Percentiles rank a stretch among this genome's conserved stretches.
phyloP scores from a whole-genome alignment of 2,113 vertebrate genomes.

The Martes martes region DNA sequence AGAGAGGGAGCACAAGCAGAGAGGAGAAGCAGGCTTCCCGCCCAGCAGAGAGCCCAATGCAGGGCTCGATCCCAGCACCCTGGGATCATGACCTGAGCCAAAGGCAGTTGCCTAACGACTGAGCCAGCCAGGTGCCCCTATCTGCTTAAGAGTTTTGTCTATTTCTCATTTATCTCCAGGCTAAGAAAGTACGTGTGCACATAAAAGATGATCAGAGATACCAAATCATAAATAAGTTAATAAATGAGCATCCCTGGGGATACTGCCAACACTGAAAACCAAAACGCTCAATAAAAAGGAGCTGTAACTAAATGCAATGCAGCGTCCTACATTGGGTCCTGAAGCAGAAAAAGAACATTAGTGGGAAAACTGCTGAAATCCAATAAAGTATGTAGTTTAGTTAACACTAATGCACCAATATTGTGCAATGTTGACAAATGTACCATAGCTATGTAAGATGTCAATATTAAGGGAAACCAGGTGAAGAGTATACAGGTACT shows the following conservation, averaged over 20 bases:
- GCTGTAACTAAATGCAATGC: not conserved
- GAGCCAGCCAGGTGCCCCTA: not conserved
- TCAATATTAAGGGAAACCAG: not conserved
- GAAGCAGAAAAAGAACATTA: not conserved
- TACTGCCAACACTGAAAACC: not conserved
- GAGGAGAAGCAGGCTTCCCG: too few species aligned
- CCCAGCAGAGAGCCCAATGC: too few species aligned
- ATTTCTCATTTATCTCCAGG: not conserved
- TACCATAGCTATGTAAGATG: not conserved
- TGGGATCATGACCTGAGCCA: too few species aligned
- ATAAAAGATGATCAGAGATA: not conserved
- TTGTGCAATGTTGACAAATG: not conserved
- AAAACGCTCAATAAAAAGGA: slow-evolving; percentile 5
- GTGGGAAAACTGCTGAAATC: slow-evolving; percentile 1
- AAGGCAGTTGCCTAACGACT: too few species aligned
- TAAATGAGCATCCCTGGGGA: not conserved
- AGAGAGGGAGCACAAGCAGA: too few species aligned
- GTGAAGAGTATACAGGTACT: not conserved
- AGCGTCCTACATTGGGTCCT: not conserved
- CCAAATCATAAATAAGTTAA: slow-evolving; percentile 17
- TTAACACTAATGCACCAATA: not conserved
- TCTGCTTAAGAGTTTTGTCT: not conserved
- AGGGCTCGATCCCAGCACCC: too few species aligned
- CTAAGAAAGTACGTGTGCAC: not conserved
- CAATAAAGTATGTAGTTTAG: not conserved